Evolutionary conservation across 1,140 invertebrate species (phyloP), one percentile per base, ranked within the genome.

Genomic region (Listronotus bonariensis): DNA sequence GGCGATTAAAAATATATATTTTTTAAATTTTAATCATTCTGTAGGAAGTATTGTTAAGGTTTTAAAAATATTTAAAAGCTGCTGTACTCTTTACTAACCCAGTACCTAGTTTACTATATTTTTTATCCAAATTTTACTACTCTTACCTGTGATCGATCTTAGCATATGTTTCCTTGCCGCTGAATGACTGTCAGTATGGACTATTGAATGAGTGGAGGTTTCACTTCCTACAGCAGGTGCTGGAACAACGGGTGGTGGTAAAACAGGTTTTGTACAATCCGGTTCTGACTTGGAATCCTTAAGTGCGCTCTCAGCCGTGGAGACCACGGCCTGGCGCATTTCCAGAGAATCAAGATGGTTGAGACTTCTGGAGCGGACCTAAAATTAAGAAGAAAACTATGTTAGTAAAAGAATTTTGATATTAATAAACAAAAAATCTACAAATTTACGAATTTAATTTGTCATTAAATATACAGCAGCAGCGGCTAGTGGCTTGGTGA

Each of bases 291-390:
- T 75, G 11, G 77, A 79, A 64, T 81, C 79, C 67, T 81, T 78
- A 42, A 77, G 63, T 10, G 68, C 54, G 31, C 67, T 53, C 14
- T 73, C 67, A 7, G 69, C 55, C 6, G 70, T 59, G 15, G 70
- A 66, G 32, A 71, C 66, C 60, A 83, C 81, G 67, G 84, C 76
- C 79, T 85, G 84, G 53, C 79, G 80, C 78, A 81, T 81, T 72
- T 85, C 84, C 70, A 87, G 74, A 46, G 81, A 80, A 76, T 87
- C 85, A 68, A 88, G 80, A 74, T 86, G 85, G 67, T 85, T 87
- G 69, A 87, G 74, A 74, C 84, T 86, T 67, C 85, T 80, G 26
- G 86, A 87, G 64, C 86, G 85, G 66, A 86, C 84, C 86, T 88
- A 1, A 81, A 79, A n/a, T 43, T 55, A 58, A 55, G 18, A 59